Evolutionary conservation across 2,797 vertebrate species (phyloP), one percentile per base, ranked within the genome.

Genomic region (Lithobates sylvaticus): DNA sequence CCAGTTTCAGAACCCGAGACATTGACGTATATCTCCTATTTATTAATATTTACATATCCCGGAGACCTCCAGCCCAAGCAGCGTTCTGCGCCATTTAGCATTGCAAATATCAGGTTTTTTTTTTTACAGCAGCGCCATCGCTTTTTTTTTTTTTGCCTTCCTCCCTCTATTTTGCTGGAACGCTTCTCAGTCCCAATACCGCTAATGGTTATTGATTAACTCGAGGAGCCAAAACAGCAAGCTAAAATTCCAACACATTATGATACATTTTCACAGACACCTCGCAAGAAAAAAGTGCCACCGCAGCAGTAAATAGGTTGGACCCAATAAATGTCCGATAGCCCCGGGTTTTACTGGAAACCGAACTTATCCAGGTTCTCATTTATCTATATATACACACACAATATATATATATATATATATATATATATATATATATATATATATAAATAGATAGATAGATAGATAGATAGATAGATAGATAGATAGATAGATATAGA

Each of bases 201-300:
- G 78, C 76, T 85, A 89, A 83, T 87, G 82, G 80, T 74, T 90
- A 91, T 90, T 89, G 90, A 91, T 90, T 88, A 72, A 64, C 79
- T 21, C 12, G 76, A 81, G 70, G 73, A 89, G 85, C 29, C 86
- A 89, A 84, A 81, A 82, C 76, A 79, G 61, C 68, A 88, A 89
- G 84, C 74, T 88, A 84, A 84, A 90, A 90, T 87, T 86, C 88
- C 85, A 89, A 88, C 87, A 75, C 85, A 90, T 86, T 78, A 77
- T 0, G 0, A 85, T 18, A 84, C 72, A 85, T 91, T 91, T 90
- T 84, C 86, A 89, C 87, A 86, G 85, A 76, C 89, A 85, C 88
- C 87, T 88, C 69, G 72, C 34, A 76, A 88, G 8, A 47, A 47
- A 42, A 42, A 91, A 90, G 89, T 88, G 86, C 73, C 79, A 73